These are phyloP conservation scores for Ornithoptera alexandrae DNA, from an alignment of 2,888 invertebrate genomes.

Conservation along the genomic window DNA sequence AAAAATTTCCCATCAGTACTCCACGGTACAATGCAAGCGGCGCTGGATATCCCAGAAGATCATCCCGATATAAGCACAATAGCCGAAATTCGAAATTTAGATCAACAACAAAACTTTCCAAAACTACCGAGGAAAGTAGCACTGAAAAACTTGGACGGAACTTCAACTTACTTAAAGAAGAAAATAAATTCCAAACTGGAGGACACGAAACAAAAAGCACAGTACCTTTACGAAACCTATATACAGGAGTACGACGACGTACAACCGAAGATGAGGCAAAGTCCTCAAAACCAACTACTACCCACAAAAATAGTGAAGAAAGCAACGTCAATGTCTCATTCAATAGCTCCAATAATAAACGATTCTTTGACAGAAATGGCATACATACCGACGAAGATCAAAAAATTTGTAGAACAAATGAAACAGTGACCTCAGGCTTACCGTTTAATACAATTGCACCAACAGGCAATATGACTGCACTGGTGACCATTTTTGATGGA, in stretches of 20 bases:
- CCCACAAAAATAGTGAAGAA: constrained; percentile 59
- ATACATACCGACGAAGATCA: constrained; percentile 64
- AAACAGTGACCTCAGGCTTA: constrained; percentile 49
- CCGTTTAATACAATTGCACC: constrained; percentile 29
- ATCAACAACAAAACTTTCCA: constrained; percentile 37
- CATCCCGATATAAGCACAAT: constrained; percentile 47
- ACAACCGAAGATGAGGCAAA: constrained; percentile 50
- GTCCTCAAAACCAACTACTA: constrained; percentile 51
- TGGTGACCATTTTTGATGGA: constrained; percentile 68
- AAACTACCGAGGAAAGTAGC: constrained; percentile 43
- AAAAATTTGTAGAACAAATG: constrained; percentile 64
- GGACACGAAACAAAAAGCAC: constrained; percentile 65
- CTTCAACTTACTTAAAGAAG: constrained; percentile 48
- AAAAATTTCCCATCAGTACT: constrained; percentile 63
- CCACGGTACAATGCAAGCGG: constrained; percentile 69
- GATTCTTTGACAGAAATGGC: constrained; percentile 66
- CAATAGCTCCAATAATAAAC: constrained; percentile 64
- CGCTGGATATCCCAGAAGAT: constrained; percentile 52
- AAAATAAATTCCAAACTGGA: constrained; percentile 57
- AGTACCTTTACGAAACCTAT: constrained; percentile 61
- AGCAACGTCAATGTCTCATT: constrained; percentile 54
- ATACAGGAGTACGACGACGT: constrained; percentile 63
- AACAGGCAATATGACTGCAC: constrained; percentile 44
- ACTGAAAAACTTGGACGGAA: constrained; percentile 45
- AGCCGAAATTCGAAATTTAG: constrained; percentile 42